Conservation (phyloP, 2,797 vertebrate genomes). For the Cirrhinus molitorella region DNA sequence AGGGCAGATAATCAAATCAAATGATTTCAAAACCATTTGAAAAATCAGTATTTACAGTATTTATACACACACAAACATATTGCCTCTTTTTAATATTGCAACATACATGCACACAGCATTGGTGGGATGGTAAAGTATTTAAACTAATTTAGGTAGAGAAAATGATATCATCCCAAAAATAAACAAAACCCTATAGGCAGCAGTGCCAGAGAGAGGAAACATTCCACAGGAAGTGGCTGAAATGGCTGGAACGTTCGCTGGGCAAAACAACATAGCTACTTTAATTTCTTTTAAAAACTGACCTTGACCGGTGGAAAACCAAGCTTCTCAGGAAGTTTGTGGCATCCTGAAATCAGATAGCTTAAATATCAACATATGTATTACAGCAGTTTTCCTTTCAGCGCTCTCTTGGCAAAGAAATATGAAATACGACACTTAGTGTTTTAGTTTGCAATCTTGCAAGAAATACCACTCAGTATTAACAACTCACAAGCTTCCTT, state of each 20-base stretch:
- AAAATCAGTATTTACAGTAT: no score
- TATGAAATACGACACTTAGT: constrained; percentile 18
- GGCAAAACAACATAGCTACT: constrained; percentile 2
- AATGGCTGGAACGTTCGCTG: not conserved
- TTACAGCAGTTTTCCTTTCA: constrained; percentile 1
- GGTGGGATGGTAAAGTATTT: not conserved
- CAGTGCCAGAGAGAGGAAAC: constrained; percentile 1
- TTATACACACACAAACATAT: not conserved
- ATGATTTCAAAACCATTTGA: not conserved
- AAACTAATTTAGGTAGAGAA: constrained; percentile 6
- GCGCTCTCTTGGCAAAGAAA: constrained; percentile 2
- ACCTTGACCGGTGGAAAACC: not conserved
- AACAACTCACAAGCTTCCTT: not conserved
- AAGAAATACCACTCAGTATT: not conserved
- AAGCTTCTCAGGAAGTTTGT: constrained; percentile 17
- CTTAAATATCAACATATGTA: not conserved
- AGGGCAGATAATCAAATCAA: constrained; percentile 56
- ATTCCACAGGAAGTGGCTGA: constrained; percentile 51
- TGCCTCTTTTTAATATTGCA: not conserved
- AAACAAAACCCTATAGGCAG: constrained; percentile 14
- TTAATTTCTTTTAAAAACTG: constrained; percentile 15
- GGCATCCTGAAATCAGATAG: constrained; percentile 23
- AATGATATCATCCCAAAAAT: constrained; percentile 3
- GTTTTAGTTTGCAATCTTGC: constrained; percentile 4
- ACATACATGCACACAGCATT: not conserved